Evolutionary conservation across 1,140 invertebrate species (phyloP).

Genomic region (Bursaphelenchus mucronatus): DNA sequence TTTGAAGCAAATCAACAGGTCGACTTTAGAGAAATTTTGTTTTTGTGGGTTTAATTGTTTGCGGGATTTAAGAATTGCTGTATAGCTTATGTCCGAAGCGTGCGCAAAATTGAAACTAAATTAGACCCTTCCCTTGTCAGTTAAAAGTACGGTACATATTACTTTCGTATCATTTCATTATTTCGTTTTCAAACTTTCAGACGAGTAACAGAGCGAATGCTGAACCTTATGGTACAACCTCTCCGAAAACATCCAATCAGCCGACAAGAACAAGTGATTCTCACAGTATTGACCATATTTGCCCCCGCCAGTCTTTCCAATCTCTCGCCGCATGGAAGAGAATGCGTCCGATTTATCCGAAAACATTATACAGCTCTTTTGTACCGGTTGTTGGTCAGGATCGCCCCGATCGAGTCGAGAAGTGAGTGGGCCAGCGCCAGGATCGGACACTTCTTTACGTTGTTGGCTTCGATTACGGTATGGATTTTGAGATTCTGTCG

Average conservation of each 20-base stretch:
- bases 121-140: no score
- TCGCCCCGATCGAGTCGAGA: conserved; percentile 22
- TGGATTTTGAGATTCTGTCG: background rate
- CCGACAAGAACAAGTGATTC: conserved; percentile 23
- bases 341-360: background rate
- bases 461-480: conserved; percentile 39
- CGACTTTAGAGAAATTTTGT: no score
- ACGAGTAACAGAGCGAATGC: conserved; percentile 23
- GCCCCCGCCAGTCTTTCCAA: background rate
- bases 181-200: background rate
- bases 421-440: conserved; percentile 20
- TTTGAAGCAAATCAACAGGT: no score
- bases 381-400: conserved; percentile 20
- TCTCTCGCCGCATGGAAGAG: conserved; percentile 15
- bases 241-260: conserved; percentile 23
- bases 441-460: conserved; percentile 26
- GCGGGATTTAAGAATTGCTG: no score
- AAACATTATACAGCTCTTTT: conserved; percentile 26
- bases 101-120: no score
- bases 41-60: no score
- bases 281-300: conserved; percentile 27
- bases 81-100: no score
- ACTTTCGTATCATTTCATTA: background rate
- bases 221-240: conserved; percentile 27
- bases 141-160: no score